A percentile compares a stretch with the other conserved stretches of the same genome.
Evolutionary conservation across 2,113 vertebrate genomes (phyloP).

Genomic region (Peromyscus californicus): DNA sequence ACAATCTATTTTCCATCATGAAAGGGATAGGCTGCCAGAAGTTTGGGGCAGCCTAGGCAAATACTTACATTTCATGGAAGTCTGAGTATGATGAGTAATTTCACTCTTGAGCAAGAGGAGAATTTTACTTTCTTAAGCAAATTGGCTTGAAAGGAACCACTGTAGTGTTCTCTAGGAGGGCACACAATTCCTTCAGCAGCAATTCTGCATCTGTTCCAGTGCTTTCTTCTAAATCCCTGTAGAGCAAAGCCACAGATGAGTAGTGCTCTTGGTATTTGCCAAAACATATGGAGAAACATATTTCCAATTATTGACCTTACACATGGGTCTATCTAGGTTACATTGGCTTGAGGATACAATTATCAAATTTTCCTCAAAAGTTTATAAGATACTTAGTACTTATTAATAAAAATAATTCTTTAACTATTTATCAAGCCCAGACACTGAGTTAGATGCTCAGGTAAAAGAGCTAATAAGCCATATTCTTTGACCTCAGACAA

Average conservation of each 20-base stretch:
- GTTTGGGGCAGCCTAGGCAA: background rate
- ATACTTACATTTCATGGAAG: constrained; percentile 23
- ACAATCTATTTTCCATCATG: background rate
- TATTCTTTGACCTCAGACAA: background rate
- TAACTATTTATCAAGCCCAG: background rate
- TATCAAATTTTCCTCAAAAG: background rate
- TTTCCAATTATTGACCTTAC: background rate
- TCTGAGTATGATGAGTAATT: background rate
- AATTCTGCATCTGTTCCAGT: constrained; percentile 26
- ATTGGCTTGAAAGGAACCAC: constrained; percentile 3
- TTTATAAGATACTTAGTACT: background rate
- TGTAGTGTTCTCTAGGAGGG: background rate
- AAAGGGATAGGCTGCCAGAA: background rate
- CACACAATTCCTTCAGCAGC: constrained; percentile 10
- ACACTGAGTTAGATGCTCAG: background rate
- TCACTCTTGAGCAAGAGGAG: background rate
- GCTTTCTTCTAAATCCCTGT: constrained; percentile 13
- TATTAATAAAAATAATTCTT: background rate
- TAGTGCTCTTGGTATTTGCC: background rate
- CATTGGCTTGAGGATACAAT: background rate
- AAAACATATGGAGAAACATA: constrained; percentile 7
- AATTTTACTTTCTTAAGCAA: constrained; percentile 34
- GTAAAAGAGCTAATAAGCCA: background rate
- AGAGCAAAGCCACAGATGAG: constrained; percentile 19
- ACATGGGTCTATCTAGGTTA: background rate